A percentile compares a stretch with the other conserved stretches of the same genome.
Evolutionary conservation across 37 sponge, comb jelly and placozoan genomes (phyloP).

Genomic region (Dysidea cf. avara): DNA sequence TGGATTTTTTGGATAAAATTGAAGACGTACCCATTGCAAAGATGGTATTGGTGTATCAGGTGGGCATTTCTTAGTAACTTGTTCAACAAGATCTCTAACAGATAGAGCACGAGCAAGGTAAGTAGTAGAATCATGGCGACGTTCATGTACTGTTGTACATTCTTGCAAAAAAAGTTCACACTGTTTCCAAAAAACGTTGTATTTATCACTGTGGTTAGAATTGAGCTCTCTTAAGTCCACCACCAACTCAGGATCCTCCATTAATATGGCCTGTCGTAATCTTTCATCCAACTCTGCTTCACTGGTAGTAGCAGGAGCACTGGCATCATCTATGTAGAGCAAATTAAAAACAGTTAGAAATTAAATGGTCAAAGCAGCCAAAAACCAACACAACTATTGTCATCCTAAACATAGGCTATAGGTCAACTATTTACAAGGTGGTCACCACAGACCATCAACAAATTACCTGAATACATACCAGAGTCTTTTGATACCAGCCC

Average conservation of each 20-base stretch:
- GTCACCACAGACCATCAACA: no score
- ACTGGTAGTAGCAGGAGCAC: constrained; percentile 3
- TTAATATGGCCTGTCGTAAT: constrained; percentile 7
- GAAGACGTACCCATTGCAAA: constrained; percentile 21
- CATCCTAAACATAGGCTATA: no score
- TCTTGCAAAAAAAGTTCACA: constrained; percentile 16
- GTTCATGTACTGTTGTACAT: constrained; percentile 23
- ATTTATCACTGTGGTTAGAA: neutral
- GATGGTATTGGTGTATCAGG: constrained; percentile 15
- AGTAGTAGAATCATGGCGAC: constrained; percentile 5
- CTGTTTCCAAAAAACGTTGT: neutral
- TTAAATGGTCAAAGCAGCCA: no score
- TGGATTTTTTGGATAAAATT: no score
- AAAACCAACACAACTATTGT: no score
- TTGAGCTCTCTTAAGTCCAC: constrained; percentile 22
- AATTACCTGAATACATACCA: no score
- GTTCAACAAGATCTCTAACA: constrained; percentile 13
- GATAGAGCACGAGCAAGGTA: constrained; percentile 28
- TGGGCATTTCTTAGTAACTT: constrained; percentile 19
- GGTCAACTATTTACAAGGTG: no score
- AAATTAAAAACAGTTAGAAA: constrained; percentile 10
- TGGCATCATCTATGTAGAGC: constrained; percentile 5
- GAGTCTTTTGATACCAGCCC: no score
- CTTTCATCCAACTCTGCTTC: constrained; percentile 17
- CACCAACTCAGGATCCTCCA: constrained; percentile 29